These are phyloP conservation scores for Zaprionus vittiger DNA, from an alignment of 1,140 invertebrate genomes.

Conservation along the genomic window DNA sequence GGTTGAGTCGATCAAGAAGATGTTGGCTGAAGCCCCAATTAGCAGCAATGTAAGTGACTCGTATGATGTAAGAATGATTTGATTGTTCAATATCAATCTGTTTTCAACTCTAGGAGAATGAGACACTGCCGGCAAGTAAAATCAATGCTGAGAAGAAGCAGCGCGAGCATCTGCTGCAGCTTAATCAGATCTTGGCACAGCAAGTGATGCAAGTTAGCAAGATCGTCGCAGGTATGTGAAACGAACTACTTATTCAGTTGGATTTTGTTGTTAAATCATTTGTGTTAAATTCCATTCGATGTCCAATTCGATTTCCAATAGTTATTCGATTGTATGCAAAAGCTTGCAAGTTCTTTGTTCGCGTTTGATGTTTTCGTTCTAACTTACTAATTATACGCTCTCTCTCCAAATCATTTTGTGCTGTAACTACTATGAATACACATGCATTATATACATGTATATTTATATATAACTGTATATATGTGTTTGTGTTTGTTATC, in stretches of 20 bases:
- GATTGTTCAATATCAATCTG: not conserved
- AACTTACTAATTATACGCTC: slow-evolving; percentile 64
- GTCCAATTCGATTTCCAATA: slow-evolving; percentile 29
- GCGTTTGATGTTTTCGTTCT: slow-evolving; percentile 65
- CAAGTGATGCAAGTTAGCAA: slow-evolving; percentile 97
- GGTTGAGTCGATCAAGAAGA: slow-evolving; percentile 95
- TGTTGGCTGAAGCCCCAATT: slow-evolving; percentile 90
- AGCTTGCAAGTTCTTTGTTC: slow-evolving; percentile 71
- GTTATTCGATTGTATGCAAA: slow-evolving; percentile 53
- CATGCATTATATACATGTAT: slow-evolving; percentile 9
- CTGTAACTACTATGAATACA: slow-evolving; percentile 15
- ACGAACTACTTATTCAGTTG: not conserved
- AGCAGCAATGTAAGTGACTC: slow-evolving; percentile 84
- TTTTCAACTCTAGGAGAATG: slow-evolving; percentile 68
- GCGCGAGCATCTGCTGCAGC: slow-evolving; percentile 93
- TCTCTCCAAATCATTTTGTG: slow-evolving; percentile 41
- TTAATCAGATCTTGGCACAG: slow-evolving; percentile 96
- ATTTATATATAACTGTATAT: slow-evolving; percentile 42
- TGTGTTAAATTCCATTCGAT: slow-evolving; percentile 54
- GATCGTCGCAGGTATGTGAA: slow-evolving; percentile 93
- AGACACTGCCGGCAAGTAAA: slow-evolving; percentile 85
- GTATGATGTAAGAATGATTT: not conserved
- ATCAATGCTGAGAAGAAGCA: slow-evolving; percentile 93
- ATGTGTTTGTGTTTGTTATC: slow-evolving; percentile 56
- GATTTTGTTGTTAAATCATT: slow-evolving; percentile 13